Base-by-base conservation (phyloP, 2,888 invertebrate species). In the Eupithecia abbreviata region DNA sequence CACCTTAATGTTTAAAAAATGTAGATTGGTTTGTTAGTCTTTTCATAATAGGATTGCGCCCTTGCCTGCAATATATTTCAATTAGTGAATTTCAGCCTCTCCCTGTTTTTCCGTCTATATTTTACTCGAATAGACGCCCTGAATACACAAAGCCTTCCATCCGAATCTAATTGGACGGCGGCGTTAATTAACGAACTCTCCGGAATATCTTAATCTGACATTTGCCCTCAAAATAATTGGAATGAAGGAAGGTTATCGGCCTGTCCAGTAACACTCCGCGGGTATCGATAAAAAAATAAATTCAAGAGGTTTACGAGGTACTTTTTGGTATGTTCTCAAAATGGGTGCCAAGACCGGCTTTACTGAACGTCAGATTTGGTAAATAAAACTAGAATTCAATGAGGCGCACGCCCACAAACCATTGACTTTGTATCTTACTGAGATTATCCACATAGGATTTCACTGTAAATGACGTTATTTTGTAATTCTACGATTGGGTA, bases 321-420 rank as follows among this genome's bases (percentile, higher is more conserved):
- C 84, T 80, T 82, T 82, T 84, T 73, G 76, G 83, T 77, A 82
- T 85, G 84, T 87, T 85, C 84, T 86, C 80, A 68, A 78, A 84
- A 76, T 82, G 83, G 81, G 85, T 84, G 81, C 83, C 84, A 78
- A 79, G 82, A 81, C 80, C 84, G 82, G 71, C 85, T 86, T 86
- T 80, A 85, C 81, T 82, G 83, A 86, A 86, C 83, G 85, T 87
- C 86, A 84, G 87, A 88, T 87, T 88, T 87, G 77, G 85, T 88
- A 86, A 85, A 87, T 88, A 88, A 87, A 88, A 84, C 85, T 86
- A 85, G 84, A 81, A 86, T 84, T 81, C 85, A 86, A 88, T 81
- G 87, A 82, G 78, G 82, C 79, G 77, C 80, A 84, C 86, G 86
- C 87, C 86, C 84, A 88, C 87, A 82, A 82, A 47, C 74, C 77